Evolutionary conservation across 2,888 invertebrate species (phyloP).

Genomic region (Stegophylla sp.): DNA sequence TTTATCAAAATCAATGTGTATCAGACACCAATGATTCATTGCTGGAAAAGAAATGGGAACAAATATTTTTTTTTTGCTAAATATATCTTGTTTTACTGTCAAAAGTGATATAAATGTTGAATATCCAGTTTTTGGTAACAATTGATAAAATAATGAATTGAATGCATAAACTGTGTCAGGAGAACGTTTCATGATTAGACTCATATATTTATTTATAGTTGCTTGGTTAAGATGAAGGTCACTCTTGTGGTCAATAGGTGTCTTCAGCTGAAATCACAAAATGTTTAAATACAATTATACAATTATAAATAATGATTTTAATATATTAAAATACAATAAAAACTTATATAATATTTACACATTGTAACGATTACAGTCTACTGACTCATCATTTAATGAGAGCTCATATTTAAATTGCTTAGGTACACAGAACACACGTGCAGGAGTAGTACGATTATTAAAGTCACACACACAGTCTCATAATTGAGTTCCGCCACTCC

Average conservation of each 20-base stretch:
- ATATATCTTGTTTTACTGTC: conserved; percentile 89
- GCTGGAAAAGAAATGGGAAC: conserved; percentile 93
- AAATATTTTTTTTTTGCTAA: conserved; percentile 82
- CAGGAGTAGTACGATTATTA: too few species aligned
- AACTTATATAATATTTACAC: too few species aligned
- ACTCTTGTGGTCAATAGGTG: neutral
- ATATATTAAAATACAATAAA: too few species aligned
- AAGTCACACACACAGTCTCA: too few species aligned
- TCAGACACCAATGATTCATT: conserved; percentile 95
- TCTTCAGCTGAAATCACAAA: conserved; percentile 1
- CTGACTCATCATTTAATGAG: too few species aligned
- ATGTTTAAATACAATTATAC: neutral
- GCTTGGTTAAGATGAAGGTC: conserved; percentile 61
- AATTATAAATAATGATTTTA: too few species aligned
- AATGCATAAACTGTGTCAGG: conserved; percentile 77
- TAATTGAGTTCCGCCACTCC: too few species aligned
- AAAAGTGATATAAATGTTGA: conserved; percentile 82
- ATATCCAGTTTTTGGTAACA: conserved; percentile 80
- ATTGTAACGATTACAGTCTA: too few species aligned
- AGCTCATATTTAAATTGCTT: too few species aligned
- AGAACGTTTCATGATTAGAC: conserved; percentile 82
- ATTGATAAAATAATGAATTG: conserved; percentile 95
- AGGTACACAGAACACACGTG: too few species aligned
- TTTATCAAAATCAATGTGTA: conserved; percentile 80
- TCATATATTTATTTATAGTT: conserved; percentile 96